Evolutionary conservation across 1,140 invertebrate species (phyloP), one percentile per base, ranked within the genome.

Genomic region (Chironomus tepperi): DNA sequence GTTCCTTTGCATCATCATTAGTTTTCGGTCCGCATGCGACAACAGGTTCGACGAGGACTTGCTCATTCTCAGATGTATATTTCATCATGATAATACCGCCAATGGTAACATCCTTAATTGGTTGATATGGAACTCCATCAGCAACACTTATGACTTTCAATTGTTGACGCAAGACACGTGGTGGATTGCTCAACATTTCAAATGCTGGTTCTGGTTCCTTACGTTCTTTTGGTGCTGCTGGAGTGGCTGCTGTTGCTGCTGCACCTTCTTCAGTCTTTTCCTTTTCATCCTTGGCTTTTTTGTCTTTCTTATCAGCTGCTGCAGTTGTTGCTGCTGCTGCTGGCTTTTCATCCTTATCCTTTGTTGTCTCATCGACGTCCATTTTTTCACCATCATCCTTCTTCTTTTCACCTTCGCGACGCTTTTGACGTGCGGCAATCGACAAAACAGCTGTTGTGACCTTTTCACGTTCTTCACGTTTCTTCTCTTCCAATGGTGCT

Each of bases 1-100:
- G 95, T 84, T 98, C 97, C 79, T 96, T 95, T 42, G 79, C 80
- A 79, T 97, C 96, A 77, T 98, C 96, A 76, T 95, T 93, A 8
- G 91, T 89, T 83, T 97, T 96, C 0, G 96, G 95, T 3, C 96
- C 95, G 78, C 94, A 96, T 42, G 95, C 95, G 47, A 92, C 92
- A 10, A 98, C 94, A 12, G 95, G 93, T 83, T 98, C 96, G 2
- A 99, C 96, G 21, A 98, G 87, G 76, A 96, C 92, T 77, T 92
- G 89, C 80, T 96, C 93, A 42, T 87, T 87, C 0, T 88, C 89
- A 12, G 90, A 88, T 75, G 93, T 91, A 73, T 88, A 87, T 79
- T 95, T 89, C 76, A 99, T 88, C 86, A 99, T 96, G 24, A 98
- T 91, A 77, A 99, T 98, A 18, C 98, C 98, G 42, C 98, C 97